Evolutionary conservation across 2,797 vertebrate genomes (phyloP).

Genomic region (Epinephelus awoara): DNA sequence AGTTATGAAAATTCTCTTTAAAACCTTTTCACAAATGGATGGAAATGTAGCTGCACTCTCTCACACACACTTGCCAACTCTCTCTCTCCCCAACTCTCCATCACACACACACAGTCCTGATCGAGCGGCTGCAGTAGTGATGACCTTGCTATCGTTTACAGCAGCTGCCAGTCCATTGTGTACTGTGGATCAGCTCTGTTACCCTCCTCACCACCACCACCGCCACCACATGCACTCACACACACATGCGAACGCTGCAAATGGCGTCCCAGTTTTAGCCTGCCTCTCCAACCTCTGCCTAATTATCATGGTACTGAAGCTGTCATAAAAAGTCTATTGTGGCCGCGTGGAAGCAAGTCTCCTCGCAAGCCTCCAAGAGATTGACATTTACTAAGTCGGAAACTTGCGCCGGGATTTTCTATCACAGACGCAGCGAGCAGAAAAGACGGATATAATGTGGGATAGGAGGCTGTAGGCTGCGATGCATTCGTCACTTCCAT

Average conservation of each 20-base stretch:
- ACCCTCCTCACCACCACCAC: conserved; percentile 11
- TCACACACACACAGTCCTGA: conserved; percentile 31
- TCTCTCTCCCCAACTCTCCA: conserved; percentile 18
- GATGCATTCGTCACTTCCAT: conserved; percentile 43
- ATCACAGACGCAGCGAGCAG: conserved; percentile 38
- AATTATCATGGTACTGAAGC: conserved; percentile 69
- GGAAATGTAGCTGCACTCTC: conserved; percentile 27
- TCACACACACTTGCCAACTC: conserved; percentile 28
- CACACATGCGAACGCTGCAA: conserved; percentile 41
- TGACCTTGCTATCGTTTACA: conserved; percentile 76
- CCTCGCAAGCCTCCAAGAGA: conserved; percentile 57
- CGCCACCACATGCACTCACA: conserved; percentile 9
- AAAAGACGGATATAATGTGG: conserved; percentile 43
- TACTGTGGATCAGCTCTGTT: conserved; percentile 61
- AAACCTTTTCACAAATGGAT: conserved; percentile 33
- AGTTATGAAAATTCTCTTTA: conserved; percentile 30
- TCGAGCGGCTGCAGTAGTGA: conserved; percentile 53
- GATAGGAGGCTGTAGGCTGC: conserved; percentile 35
- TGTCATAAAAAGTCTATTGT: conserved; percentile 61
- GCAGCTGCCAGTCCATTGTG: conserved; percentile 74
- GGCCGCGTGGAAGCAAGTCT: conserved; percentile 34
- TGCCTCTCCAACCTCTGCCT: conserved; percentile 52
- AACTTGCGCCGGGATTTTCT: conserved; percentile 52
- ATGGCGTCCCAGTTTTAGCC: conserved; percentile 58
- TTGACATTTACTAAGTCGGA: conserved; percentile 61